phyloP scores from a whole-genome alignment of 2,888 invertebrate genomes.

The Masnerella sp. region DNA sequence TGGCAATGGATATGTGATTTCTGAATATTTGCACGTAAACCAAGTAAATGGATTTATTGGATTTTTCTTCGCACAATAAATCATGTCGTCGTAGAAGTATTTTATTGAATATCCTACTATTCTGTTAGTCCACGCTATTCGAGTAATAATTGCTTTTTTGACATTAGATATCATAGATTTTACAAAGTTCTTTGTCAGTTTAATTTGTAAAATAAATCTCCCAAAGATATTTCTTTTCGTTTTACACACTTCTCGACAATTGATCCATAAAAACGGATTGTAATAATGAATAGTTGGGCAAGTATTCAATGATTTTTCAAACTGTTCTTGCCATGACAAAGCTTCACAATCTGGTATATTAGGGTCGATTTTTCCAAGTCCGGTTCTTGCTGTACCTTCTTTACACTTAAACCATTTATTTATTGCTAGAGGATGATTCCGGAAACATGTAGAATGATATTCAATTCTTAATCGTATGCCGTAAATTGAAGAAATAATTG shows the following conservation, averaged over 20 bases:
- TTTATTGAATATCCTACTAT: too few relatives aligned
- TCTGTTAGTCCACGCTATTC: neutral
- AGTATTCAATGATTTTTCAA: neutral
- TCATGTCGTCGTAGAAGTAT: neutral
- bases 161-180: neutral
- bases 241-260: conserved; percentile 21
- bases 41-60: conserved; percentile 11
- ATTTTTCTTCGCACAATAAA: neutral
- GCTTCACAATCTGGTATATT: neutral
- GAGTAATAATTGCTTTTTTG: neutral
- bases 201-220: too few relatives aligned
- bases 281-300: conserved; percentile 8
- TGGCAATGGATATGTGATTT: neutral
- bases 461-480: neutral
- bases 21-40: conserved; percentile 9
- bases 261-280: conserved; percentile 12
- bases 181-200: neutral
- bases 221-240: neutral
- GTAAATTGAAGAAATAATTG: neutral
- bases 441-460: conserved; percentile 8
- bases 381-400: neutral
- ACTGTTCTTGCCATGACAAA: conserved; percentile 2
- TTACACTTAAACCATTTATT: conserved; percentile 12
- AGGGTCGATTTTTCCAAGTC: neutral
- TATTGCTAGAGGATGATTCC: conserved; percentile 2